Evolutionary conservation across 2,888 invertebrate species (phyloP), one percentile per base, ranked within the genome.

Genomic region (Ptychoptera albimana): DNA sequence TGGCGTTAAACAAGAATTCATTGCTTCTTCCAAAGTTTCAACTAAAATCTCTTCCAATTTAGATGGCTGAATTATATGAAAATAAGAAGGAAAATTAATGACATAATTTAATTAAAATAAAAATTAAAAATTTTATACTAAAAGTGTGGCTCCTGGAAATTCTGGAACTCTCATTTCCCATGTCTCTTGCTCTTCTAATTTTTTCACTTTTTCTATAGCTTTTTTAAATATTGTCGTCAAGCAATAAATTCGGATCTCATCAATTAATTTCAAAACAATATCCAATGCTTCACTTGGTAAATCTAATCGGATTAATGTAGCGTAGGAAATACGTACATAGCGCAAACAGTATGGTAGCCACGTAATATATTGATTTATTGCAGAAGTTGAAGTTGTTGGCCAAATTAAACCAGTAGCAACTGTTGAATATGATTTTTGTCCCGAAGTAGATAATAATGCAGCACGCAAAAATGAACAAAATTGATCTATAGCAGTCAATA

Each of bases 101-200:
- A n/a, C n/a, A n/a, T n/a, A 37, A 13, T 12, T 11, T 39, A 7
- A 16, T 39, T 39, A 2, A 9, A 23, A 11, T 13, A 11, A 14
- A 13, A 42, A 37, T 42, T 46, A n/a, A 36, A 23, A 23, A 23
- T 23, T 23, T 23, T 23, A 23, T 7, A 84, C 84, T 63, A 88
- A 68, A 55, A 80, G 74, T 1, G 92, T 92, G 10, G 88, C 82
- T 12, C 88, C 87, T 2, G 87, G 87, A 58, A 83, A 81, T 55
- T 84, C 82, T 51, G 85, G 82, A 55, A 85, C 81, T 51, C 85
- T 83, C 48, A 91, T 77, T 55, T 78, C 75, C 93, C 93, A 94
- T 0, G 77, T 82, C 68, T 94, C 94, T 51, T 74, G 74, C 31
- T 75, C 75, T 15, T 72, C 71, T 15, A 91, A 65, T 30, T 73